A percentile compares a stretch with the other conserved stretches of the same genome.
phyloP scores from a whole-genome alignment of 2,113 vertebrate genomes.

The Aleadryas rufinucha region DNA sequence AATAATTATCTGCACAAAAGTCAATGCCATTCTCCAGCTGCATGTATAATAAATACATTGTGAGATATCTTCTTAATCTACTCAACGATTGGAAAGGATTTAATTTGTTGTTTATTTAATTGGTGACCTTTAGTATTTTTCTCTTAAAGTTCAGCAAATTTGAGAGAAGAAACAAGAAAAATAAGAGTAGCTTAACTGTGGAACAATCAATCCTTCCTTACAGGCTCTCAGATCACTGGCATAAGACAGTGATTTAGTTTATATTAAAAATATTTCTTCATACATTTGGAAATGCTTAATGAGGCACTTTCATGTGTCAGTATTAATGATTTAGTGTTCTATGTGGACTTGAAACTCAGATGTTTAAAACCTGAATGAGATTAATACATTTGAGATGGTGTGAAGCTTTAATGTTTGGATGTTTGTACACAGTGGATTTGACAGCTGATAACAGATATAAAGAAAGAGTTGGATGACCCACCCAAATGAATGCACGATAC shows the following conservation, averaged over 20 bases:
- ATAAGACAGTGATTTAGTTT: neutral
- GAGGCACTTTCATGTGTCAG: neutral
- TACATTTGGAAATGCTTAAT: neutral
- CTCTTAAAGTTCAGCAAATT: neutral
- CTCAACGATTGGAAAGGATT: neutral
- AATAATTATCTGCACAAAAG: neutral
- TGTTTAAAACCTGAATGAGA: neutral
- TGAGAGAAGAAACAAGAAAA: neutral
- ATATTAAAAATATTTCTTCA: neutral
- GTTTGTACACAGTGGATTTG: neutral
- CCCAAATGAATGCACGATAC: neutral
- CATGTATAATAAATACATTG: neutral
- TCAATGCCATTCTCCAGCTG: neutral
- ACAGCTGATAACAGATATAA: neutral
- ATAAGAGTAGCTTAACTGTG: fast-evolving
- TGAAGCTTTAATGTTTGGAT: neutral
- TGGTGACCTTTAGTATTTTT: neutral
- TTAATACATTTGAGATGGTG: neutral
- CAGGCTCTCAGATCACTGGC: neutral
- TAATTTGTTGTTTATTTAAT: neutral
- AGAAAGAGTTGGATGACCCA: neutral
- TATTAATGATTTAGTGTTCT: neutral
- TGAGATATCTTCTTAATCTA: neutral
- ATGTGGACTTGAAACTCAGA: neutral
- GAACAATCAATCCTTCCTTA: neutral